These are phyloP conservation scores for Oedothorax gibbosus DNA, from an alignment of 1,140 invertebrate genomes.

Conservation along the genomic window DNA sequence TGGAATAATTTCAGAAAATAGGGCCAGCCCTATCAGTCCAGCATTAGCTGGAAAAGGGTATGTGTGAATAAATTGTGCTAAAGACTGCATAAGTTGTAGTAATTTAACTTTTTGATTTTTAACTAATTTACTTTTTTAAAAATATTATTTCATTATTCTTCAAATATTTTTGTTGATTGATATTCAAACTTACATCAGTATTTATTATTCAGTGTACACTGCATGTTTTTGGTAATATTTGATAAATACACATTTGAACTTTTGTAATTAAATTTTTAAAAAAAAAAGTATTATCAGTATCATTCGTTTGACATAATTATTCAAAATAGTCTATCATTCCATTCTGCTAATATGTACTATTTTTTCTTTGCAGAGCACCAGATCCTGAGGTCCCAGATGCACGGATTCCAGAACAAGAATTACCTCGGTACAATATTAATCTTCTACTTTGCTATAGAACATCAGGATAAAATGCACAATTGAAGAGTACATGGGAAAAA, in stretches of 20 bases:
- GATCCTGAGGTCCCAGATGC: constrained; percentile 70
- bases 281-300: not conserved
- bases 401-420: constrained; percentile 75
- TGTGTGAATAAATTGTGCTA: constrained; percentile 49
- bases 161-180: not conserved
- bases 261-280: not conserved
- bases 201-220: no score
- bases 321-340: not conserved
- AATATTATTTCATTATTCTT: constrained; percentile 2
- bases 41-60: constrained; percentile 76
- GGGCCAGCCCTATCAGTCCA: constrained; percentile 84
- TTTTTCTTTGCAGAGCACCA: constrained; percentile 69
- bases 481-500: no score
- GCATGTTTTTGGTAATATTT: no score
- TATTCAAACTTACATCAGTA: not conserved
- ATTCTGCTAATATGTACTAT: not conserved
- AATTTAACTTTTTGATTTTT: not conserved
- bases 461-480: no score
- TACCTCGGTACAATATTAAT: constrained; percentile 72
- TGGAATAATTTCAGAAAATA: constrained; percentile 77
- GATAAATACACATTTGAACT: no score
- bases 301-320: not conserved
- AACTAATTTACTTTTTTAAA: constrained; percentile 24
- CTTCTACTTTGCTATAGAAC: no score
- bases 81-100: no score